Base-by-base conservation (phyloP, 2,888 invertebrate species). In the Osmoderma eremita region DNA sequence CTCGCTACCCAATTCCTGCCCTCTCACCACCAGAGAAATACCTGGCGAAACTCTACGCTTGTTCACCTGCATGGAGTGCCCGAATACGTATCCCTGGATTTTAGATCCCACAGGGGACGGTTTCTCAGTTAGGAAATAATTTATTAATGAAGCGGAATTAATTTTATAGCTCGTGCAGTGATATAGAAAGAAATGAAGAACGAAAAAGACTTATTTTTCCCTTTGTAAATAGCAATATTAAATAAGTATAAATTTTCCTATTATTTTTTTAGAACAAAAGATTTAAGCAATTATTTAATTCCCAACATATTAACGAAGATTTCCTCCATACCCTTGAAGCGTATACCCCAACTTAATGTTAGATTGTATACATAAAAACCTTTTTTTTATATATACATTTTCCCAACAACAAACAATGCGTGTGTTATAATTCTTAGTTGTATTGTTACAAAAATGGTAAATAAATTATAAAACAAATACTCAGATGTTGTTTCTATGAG, bases 1-100 rank as follows among this genome's bases (percentile, higher is more conserved):
- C 81, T 95, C 95, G 1, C 83, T 95, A 75, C 95, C 95, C 67
- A 96, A 96, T 79, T 91, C 95, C 63, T 96, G 96, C 81, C 92
- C 95, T 12, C 83, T 95, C 75, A 94, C 90, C 50, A 95, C 95
- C 68, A 86, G 95, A 77, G 96, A 96, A 83, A 84, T 96, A 73
- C 95, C 95, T 36, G 95, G 95, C 70, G 95, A 96, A 83, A 95
- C 94, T 53, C 87, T 95, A 53, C 91, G 95, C 81, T 87, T 96
- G 67, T 95, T 95, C 86, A 96, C 96, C 65, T 96, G 96, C 83
- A 94, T 95, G 92, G 95, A 96, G 82, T 96, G 96, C 82, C 96
- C 96, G 69, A 93, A 95, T 81, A 94, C 95, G 84, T 96, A 96
- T 80, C 96, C 96, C 65, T 96, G 95, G 95, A 91, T 96, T 78